Base-by-base conservation (phyloP, 2,113 vertebrate species). In the Eubucco bourcierii region DNA sequence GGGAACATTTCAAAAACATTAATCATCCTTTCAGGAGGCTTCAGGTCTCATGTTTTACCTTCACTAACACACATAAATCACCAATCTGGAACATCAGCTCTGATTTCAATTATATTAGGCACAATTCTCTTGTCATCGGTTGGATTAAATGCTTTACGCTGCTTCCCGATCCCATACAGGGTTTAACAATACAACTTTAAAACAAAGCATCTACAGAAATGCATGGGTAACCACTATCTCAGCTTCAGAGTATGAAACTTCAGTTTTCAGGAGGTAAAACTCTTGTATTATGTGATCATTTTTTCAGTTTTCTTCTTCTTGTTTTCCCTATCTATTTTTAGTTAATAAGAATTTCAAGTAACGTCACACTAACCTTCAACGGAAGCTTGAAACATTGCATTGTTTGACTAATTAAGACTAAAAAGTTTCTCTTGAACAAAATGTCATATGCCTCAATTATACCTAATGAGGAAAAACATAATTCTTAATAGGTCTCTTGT, bases 371-470 rank as follows among this genome's bases (percentile, higher is more conserved):
- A 60, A 76, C 65, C 17, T 77, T 80, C 64, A 80, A 23, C 7
- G 1, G 87, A 88, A 94, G 66, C 84, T 79, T 82, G 77, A 93
- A 66, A 92, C 9, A 12, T 70, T 88, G 44, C 47, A 94, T 96
- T 96, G 93, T 97, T 95, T 93, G 46, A 75, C 86, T 96, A 96
- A 96, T 97, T 95, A 88, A 79, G 58, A 87, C 60, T 76, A 67
- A 85, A 96, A 97, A 94, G 74, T 95, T 92, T 94, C 88, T 88
- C 93, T 91, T 76, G 77, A 96, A 92, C 61, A 92, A 94, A 95
- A 96, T 97, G 96, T 96, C 96, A 97, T 85, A 91, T 93, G 82
- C 83, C 31, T 96, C 89, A 95, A 95, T 97, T 96, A 94, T 52
- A 83, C 15, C 75, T 93, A 95, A 95, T 94, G 95, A 96, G 94